Evolutionary conservation across 2,113 vertebrate genomes (phyloP), one percentile per base, ranked within the genome.

Genomic region (Peucedramus taeniatus): DNA sequence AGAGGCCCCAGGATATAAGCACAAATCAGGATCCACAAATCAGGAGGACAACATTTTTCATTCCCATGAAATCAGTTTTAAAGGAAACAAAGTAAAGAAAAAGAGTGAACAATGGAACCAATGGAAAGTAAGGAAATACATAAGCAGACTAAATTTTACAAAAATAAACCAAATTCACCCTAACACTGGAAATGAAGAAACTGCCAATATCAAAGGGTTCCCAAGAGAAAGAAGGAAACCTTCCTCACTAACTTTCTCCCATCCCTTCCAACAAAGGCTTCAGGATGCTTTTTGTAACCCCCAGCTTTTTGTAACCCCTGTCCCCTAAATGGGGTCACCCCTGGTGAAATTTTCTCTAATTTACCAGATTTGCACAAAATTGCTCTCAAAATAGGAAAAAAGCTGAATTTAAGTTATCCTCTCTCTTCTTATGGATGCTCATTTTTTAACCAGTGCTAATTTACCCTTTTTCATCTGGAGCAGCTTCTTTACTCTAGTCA

Each of bases 21-120:
- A 91, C 12, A 40, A 27, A 76, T 37, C 28, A 19, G 6, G 14
- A 66, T 26, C 30, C n/a, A n/a, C n/a, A n/a, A n/a, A n/a, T n/a
- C 1, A 2, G 33, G 35, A 80, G 4, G 24, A 42, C 8, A 28
- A 35, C 2, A 3, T n/a, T 31, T 2, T 16, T 44, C 30, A 47
- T 16, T 42, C 18, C 50, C 16, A 15, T 35, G 6, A 47, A 81
- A 60, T 8, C 18, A 51, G 15, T 47, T 81, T 44, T 21, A 74
- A 30, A 74, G 18, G 42, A 81, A 87, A 65, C 2, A n/a, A 44
- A 53, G 8, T 5, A 39, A 87, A 37, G 5, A 37, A n/a, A 63
- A 64, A 45, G 2, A 13, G 8, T 47, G 17, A 76, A 28, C 16
- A 59, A 40, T 18, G 11, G 30, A 82, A 78, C 27, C 14, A 54